Evolutionary conservation across 2,888 invertebrate genomes (phyloP), one percentile per base, ranked within the genome.

Genomic region (Drosophila crucigera): DNA sequence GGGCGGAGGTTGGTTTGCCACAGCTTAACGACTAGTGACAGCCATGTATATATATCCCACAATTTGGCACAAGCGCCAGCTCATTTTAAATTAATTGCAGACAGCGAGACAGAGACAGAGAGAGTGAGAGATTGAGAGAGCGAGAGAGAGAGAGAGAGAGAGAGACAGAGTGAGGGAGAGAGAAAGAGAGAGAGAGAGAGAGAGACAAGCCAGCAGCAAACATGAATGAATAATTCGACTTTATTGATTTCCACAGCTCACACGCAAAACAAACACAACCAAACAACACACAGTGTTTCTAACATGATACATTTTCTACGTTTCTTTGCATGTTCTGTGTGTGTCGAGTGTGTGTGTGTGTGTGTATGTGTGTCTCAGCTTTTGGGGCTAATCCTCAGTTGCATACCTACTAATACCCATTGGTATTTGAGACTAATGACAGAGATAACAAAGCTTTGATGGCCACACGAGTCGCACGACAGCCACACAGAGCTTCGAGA

Each of bases 361-460:
- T 14, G 10, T 11, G 33, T 47, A n/a, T 65, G 53, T 59, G 28
- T 60, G 28, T 56, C 50, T 70, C 64, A 53, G 66, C 54, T 61
- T 56, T 70, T 67, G 52, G 50, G 69, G 47, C 60, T 77, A 76
- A 82, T 79, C 79, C 77, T 62, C 59, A 50, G 66, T 49, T 63
- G 66, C 70, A 76, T 74, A 59, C 66, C 72, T 65, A 64, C 62
- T 78, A 86, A 86, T 78, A 71, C 76, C 78, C 73, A 78, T 73
- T 75, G 84, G 78, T 78, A 86, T 82, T 80, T 67, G 73, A 75
- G 75, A 68, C 84, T 77, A 77, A 82, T 82, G 84, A 82, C 76
- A 74, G 71, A 76, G 78, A 75, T 78, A 80, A 80, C 74, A 70
- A 60, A 68, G 69, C 80, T 63, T 69, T 68, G 66, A 54, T 50